Base-by-base conservation (phyloP, 2,113 vertebrate genomes). In the Gymnorhina tibicen region DNA sequence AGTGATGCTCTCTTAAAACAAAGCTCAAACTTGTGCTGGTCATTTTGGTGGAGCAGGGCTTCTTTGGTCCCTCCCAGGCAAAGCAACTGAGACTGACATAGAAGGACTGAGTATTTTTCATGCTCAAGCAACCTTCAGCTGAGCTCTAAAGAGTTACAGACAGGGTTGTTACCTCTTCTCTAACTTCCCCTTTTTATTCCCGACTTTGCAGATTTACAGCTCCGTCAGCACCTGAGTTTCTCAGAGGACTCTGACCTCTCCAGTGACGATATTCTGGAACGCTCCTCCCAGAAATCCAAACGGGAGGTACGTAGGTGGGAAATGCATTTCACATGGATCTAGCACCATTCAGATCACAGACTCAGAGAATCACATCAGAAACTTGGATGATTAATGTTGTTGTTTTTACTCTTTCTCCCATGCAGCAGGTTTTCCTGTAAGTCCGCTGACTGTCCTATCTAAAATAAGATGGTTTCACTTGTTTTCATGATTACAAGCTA, bases 241-340 rank as follows among this genome's bases (percentile, higher is more conserved):
- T 99, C 99, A 0, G 99, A 99, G 93, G 99, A 99, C 86, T 99
- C 99, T 0, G 99, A 99, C 96, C 98, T 99, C 74, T 99, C 99
- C 92, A 99, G 99, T 13, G 99, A 99, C 0, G 99, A 99, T 32
- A 93, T 99, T 82, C 97, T 99, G 55, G 99, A 99, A 68, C 98
- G 98, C 33, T 98, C 99, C 47, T 99, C 99, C 55, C 99, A 99
- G 98, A 99, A 98, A 96, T 99, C 99, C 55, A 99, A 98, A 96
- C 97, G 98, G 95, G 99, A 99, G 98, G 99, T 99, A 96, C 46
- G 99, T 50, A 32, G 70, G 82, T 60, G 27, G 52, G 55, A 82
- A 80, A 37, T 50, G 30, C 20, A 10, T 62, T 91, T 67, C 8
- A 35, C 19, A 4, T 35, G 32, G 24, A 44, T 37, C 56, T 42